Base-by-base conservation (phyloP, 2,888 invertebrate species). In the Limenitis camilla region DNA sequence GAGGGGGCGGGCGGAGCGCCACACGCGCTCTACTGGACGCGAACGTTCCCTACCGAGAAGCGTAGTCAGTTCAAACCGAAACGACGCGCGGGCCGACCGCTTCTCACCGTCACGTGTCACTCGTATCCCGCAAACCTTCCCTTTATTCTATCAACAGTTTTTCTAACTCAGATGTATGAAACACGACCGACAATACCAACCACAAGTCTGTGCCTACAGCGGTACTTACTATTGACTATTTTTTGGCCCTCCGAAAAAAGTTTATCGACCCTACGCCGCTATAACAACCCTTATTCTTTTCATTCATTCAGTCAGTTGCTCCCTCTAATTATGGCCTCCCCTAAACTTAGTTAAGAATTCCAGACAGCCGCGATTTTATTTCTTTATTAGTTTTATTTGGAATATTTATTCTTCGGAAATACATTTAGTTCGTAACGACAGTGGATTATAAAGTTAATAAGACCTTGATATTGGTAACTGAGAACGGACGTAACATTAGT, bases 321-420 rank as follows among this genome's bases (percentile, higher is more conserved):
- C 85, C 85, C 86, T 82, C 78, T 79, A 84, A 85, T 85, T 84
- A 85, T 84, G 78, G 75, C 78, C 81, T 83, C 84, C 85, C 86
- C 84, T 78, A 80, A 82, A 83, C 72, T 83, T 81, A 74, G 73
- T 78, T 74, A 71, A 76, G 77, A 76, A 77, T 75, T 72, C 67
- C 69, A 63, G 69, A 70, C 71, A 71, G 71, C 78, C 75, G 72
- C 73, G 61, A 72, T 74, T 78, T 77, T 75, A 77, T 74, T 70
- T 71, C 74, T 73, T 67, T 79, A 79, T 78, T 79, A 78, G 76
- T 77, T 75, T 68, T 65, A 58, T 63, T 64, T 28, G 35, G 29
- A 36, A 7, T 30, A 38, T 38, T 45, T 29, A 29, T 69, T 36
- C 28, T 50, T 50, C 38, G 65, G 62, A 62, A 64, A 61, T 67